Base-by-base conservation (phyloP, 2,113 vertebrate species). In the Nesogale talazaci region DNA sequence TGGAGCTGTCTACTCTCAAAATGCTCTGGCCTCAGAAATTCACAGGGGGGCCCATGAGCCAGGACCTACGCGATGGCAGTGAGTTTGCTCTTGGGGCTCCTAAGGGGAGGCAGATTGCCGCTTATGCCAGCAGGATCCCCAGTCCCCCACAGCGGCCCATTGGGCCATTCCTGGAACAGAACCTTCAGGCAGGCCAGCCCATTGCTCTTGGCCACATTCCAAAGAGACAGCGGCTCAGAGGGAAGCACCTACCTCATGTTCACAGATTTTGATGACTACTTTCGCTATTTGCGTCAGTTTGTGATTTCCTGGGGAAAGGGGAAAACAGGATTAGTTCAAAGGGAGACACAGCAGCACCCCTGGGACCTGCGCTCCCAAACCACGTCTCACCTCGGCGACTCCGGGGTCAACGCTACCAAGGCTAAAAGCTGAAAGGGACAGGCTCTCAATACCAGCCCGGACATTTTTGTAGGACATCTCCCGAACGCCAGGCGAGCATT, bases 231-330 rank as follows among this genome's bases (percentile, higher is more conserved):
- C 31, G 46, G 36, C 80, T 65, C 79, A 86, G 25, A 20, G 15
- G 34, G 52, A 38, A 76, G 95, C 83, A 95, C 98, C 90, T 98
- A 99, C 99, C 98, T 99, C 99, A 92, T 99, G 99, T 97, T 99
- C 99, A 99, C 99, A 99, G 97, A 99, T 99, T 98, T 99, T 99
- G 97, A 99, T 99, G 96, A 99, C 99, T 70, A 99, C 99, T 98
- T 99, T 99, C 16, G 99, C 99, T 93, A 99, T 99, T 96, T 99
- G 99, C 67, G 99, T 99, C 98, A 99, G 98, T 98, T 99, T 99
- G 98, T 99, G 99, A 98, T 99, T 99, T 97, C 99, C 99, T 99
- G 91, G 34, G 97, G 97, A 83, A 96, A 97, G 59, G 97, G 95
- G 77, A 76, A 96, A 95, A 97, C 22, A 83, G n/a, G 29, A 94